Percentiles rank a stretch among this genome's conserved stretches.
phyloP scores from a whole-genome alignment of 2,797 vertebrate species.

The Helicolenus hilgendorfi region DNA sequence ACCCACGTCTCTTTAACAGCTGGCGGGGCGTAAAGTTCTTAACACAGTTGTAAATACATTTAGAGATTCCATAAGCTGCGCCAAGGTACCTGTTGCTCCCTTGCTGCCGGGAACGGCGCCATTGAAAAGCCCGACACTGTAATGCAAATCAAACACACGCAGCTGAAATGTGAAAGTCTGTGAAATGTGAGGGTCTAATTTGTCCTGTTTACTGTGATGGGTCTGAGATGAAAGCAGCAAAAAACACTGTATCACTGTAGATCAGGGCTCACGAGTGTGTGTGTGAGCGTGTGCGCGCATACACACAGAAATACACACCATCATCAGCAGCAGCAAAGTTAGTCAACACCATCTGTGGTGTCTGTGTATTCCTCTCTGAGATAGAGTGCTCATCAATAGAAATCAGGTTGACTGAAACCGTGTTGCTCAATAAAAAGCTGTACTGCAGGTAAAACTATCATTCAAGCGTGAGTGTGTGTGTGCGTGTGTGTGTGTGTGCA shows the following conservation, averaged over 20 bases:
- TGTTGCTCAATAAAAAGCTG: slow-evolving; percentile 22
- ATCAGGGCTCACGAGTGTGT: background rate
- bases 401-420: slow-evolving; percentile 50
- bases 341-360: slow-evolving; percentile 52
- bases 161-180: slow-evolving; percentile 44
- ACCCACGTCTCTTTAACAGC: background rate
- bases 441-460: slow-evolving; percentile 1
- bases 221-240: slow-evolving; percentile 41
- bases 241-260: slow-evolving; percentile 30
- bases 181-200: slow-evolving; percentile 58
- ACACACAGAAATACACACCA: background rate
- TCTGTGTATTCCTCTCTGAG: slow-evolving; percentile 33
- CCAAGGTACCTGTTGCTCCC: slow-evolving; percentile 38
- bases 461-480: background rate
- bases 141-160: slow-evolving; percentile 46
- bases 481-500: background rate
- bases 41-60: slow-evolving; percentile 42
- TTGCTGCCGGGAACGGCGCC: background rate
- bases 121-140: slow-evolving; percentile 1
- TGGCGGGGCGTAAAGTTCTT: background rate
- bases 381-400: slow-evolving; percentile 38
- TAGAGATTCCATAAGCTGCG: slow-evolving; percentile 15
- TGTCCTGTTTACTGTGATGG: slow-evolving; percentile 45
- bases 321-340: slow-evolving; percentile 22
- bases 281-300: background rate